These are phyloP conservation scores for Rhaphigaster nebulosa DNA, from an alignment of 2,888 invertebrate species.

Conservation along the genomic window DNA sequence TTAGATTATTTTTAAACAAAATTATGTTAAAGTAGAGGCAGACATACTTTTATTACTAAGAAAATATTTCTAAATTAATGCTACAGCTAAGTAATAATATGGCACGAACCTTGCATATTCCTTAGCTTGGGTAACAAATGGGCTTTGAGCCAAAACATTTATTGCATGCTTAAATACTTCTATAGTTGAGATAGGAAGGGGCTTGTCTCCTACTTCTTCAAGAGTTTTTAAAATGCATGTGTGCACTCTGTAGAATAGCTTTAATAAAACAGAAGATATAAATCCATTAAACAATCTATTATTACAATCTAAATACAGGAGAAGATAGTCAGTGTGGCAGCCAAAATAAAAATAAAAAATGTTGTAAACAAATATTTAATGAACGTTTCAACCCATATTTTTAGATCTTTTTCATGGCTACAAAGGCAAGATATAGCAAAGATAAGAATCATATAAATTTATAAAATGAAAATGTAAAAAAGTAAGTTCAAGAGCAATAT, in stretches of 20 bases:
- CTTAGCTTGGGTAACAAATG: conserved; percentile 70
- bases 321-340: not conserved
- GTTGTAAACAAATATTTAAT: not conserved
- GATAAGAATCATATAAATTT: too few species aligned
- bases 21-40: not conserved
- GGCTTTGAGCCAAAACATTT: conserved; percentile 70
- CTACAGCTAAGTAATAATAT: not conserved
- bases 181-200: conserved; percentile 74
- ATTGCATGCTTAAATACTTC: conserved; percentile 75
- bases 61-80: not conserved
- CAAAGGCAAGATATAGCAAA: too few species aligned
- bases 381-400: too few species aligned
- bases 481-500: too few species aligned
- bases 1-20: not conserved
- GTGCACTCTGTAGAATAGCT: conserved; percentile 80
- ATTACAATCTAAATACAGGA: not conserved
- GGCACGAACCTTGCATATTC: conserved; percentile 52
- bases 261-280: not conserved
- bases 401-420: too few species aligned
- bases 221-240: conserved; percentile 90
- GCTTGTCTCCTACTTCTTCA: conserved; percentile 81
- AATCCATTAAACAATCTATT: not conserved
- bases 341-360: not conserved
- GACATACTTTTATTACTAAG: not conserved
- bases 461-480: too few species aligned